phyloP scores from a whole-genome alignment of 2,888 invertebrate species.

The Hypena proboscidalis region DNA sequence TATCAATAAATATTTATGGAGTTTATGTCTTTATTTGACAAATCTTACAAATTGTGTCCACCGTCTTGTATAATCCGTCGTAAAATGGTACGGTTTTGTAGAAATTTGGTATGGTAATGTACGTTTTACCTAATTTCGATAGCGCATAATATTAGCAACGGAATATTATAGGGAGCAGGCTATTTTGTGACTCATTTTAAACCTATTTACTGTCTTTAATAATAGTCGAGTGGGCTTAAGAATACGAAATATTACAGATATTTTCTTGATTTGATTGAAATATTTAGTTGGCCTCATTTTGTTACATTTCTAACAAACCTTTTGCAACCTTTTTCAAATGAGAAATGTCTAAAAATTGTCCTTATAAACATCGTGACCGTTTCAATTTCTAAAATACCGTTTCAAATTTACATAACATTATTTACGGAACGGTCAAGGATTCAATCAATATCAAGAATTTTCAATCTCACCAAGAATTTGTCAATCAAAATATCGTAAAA shows the following conservation, averaged over 20 bases:
- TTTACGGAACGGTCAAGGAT: neutral
- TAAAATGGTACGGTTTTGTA: slow-evolving; percentile 23
- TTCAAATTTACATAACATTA: neutral
- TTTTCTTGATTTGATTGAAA: no score
- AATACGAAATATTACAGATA: no score
- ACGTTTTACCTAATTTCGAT: slow-evolving; percentile 19
- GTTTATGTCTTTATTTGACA: slow-evolving; percentile 49
- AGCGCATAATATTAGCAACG: neutral
- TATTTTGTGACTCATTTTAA: neutral
- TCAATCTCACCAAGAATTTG: slow-evolving; percentile 32
- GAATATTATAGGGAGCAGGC: neutral
- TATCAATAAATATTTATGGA: slow-evolving; percentile 44
- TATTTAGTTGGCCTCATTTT: no score
- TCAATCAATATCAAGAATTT: slow-evolving; percentile 1
- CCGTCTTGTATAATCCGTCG: slow-evolving; percentile 35
- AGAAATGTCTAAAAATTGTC: no score
- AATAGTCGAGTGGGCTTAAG: no score
- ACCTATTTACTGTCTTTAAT: no score
- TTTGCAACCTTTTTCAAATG: no score
- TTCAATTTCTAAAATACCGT: no score
- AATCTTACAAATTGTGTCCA: slow-evolving; percentile 43
- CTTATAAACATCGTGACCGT: no score
- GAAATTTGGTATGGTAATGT: slow-evolving; percentile 35
- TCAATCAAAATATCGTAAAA: slow-evolving; percentile 37
- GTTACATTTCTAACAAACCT: no score